Conservation (phyloP, 2,113 vertebrate genomes). For the Craseonycteris thonglongyai region DNA sequence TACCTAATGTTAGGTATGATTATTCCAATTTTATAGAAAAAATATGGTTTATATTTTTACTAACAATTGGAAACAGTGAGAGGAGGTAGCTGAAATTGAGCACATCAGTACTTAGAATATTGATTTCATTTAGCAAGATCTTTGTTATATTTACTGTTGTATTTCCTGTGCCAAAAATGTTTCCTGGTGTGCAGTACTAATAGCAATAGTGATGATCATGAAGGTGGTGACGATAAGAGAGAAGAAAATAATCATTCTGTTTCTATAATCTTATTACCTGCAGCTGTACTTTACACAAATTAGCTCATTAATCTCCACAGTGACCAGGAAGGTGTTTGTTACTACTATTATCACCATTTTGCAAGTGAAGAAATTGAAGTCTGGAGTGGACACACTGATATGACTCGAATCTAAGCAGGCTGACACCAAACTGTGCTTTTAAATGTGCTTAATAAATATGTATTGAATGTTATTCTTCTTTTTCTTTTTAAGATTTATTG, state of each 20-base stretch:
- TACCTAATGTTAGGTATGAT: not conserved
- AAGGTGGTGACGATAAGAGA: not conserved
- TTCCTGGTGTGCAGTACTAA: not conserved
- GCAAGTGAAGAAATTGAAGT: not conserved
- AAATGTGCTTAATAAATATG: not conserved
- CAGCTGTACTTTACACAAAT: not conserved
- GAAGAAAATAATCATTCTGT: not conserved
- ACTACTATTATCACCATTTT: not conserved
- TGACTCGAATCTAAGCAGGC: not conserved
- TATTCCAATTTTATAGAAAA: not conserved
- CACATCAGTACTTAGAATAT: not conserved
- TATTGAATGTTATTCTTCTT: not conserved
- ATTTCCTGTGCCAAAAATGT: not conserved
- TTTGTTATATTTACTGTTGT: not conserved
- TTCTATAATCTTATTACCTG: not conserved
- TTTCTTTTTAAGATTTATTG: too few species aligned
- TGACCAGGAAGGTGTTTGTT: not conserved
- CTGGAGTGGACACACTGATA: not conserved
- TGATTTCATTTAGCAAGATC: not conserved
- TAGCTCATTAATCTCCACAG: not conserved
- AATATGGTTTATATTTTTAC: not conserved
- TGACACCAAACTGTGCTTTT: not conserved
- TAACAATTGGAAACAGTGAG: not conserved
- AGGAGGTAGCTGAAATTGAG: not conserved
- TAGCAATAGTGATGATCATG: not conserved